Percentiles rank a stretch among this genome's conserved stretches.
Evolutionary conservation across 2,113 vertebrate species (phyloP).

Genomic region (Seriola rivoliana): DNA sequence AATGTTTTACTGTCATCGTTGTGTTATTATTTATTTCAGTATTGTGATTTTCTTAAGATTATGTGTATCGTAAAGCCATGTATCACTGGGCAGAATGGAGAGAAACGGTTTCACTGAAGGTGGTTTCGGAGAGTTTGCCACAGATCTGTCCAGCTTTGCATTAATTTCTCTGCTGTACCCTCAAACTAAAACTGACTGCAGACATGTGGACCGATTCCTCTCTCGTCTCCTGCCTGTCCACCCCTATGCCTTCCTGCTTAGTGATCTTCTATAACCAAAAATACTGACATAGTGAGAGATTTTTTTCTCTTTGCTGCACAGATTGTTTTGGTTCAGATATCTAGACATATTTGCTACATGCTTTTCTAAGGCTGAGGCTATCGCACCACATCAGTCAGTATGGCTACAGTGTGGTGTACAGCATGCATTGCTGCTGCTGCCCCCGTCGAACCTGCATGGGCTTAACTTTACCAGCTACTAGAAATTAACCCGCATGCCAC

Average conservation of each 20-base stretch:
- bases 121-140: conserved; percentile 23
- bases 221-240: neutral
- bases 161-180: conserved; percentile 11
- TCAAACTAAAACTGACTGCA: neutral
- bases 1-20: conserved; percentile 48
- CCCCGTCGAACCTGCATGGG: conserved; percentile 29
- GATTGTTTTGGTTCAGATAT: conserved; percentile 3
- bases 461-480: too few species aligned
- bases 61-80: conserved; percentile 48
- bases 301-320: neutral
- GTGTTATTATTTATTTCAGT: conserved; percentile 75
- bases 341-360: neutral
- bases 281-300: neutral
- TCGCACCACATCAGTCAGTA: neutral
- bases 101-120: conserved; percentile 6
- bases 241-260: conserved; percentile 35
- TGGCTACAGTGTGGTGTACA: neutral
- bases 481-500: conserved; percentile 25
- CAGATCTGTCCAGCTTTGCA: conserved; percentile 29
- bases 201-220: conserved; percentile 15
- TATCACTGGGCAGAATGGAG: conserved; percentile 32
- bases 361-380: neutral
- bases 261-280: conserved; percentile 37
- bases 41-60: conserved; percentile 53
- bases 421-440: conserved; percentile 20